phyloP scores from a whole-genome alignment of 1,140 invertebrate genomes.

The Euglossa dilemma region DNA sequence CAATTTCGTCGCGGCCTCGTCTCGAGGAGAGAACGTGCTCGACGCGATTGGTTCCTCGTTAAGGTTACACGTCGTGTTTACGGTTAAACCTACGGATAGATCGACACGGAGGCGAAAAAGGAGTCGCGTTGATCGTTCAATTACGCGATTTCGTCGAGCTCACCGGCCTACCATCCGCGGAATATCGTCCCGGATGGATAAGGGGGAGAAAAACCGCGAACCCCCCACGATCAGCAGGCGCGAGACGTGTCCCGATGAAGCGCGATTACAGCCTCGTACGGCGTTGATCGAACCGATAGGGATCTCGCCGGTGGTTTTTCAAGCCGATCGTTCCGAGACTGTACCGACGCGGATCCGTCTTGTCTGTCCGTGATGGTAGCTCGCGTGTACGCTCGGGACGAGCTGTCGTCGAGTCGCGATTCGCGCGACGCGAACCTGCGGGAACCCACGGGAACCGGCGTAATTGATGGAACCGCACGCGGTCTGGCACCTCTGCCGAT shows the following conservation, averaged over 20 bases:
- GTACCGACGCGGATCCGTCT: conserved; percentile 23
- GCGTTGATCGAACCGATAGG: conserved; percentile 58
- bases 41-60: conserved; percentile 9
- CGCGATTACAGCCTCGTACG: conserved; percentile 49
- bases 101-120: background rate
- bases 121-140: conserved; percentile 21
- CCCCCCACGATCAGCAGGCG: conserved; percentile 14
- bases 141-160: background rate
- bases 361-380: background rate
- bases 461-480: conserved; percentile 59
- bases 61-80: background rate
- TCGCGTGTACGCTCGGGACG: background rate
- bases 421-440: conserved; percentile 34
- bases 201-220: background rate
- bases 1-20: background rate
- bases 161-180: background rate
- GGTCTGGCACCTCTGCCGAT: conserved; percentile 41
- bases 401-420: conserved; percentile 45
- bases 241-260: conserved; percentile 34
- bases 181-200: background rate
- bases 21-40: background rate
- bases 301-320: conserved; percentile 55
- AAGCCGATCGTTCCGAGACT: background rate
- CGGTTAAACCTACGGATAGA: background rate
- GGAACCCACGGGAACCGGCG: conserved; percentile 27